These are phyloP conservation scores for Atrina japonica DNA, from an alignment of 2,888 invertebrate species.

Conservation along the genomic window DNA sequence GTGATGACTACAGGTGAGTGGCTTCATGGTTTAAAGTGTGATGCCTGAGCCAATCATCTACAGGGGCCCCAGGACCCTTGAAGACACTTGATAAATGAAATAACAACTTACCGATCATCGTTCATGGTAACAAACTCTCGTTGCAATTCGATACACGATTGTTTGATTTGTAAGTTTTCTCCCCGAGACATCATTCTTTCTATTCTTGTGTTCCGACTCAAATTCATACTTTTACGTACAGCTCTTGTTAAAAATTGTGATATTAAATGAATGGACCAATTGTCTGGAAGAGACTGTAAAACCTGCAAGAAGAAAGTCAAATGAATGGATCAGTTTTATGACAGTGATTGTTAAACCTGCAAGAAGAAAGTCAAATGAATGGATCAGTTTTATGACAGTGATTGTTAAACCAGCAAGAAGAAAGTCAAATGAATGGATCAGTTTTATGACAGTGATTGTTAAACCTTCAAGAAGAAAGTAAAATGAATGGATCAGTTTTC, in stretches of 20 bases:
- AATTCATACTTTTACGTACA: slow-evolving; percentile 79
- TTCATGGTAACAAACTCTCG: slow-evolving; percentile 76
- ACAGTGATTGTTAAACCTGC: slow-evolving; percentile 66
- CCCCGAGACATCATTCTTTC: slow-evolving; percentile 80
- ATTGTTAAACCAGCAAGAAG: too few species aligned
- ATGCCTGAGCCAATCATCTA: too few species aligned
- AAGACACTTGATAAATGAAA: too few species aligned
- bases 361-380: too few species aligned
- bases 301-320: slow-evolving; percentile 66
- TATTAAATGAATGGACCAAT: slow-evolving; percentile 81
- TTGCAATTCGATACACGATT: slow-evolving; percentile 75
- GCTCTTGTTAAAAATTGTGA: slow-evolving; percentile 80
- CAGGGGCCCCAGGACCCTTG: too few species aligned
- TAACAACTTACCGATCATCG: slow-evolving; percentile 80
- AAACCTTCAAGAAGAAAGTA: too few species aligned
- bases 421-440: too few species aligned
- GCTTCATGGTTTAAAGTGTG: too few species aligned
- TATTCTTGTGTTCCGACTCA: slow-evolving; percentile 77
- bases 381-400: too few species aligned
- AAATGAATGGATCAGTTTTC: slow-evolving; percentile 81
- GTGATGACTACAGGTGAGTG: too few species aligned
- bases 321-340: background rate
- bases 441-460: too few species aligned
- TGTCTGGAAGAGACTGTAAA: slow-evolving; percentile 80
- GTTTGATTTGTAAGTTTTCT: slow-evolving; percentile 80